Percentiles rank a stretch among this genome's conserved stretches.
Evolutionary conservation across 1,140 invertebrate genomes (phyloP).

Genomic region (Drosophila bifasciata): DNA sequence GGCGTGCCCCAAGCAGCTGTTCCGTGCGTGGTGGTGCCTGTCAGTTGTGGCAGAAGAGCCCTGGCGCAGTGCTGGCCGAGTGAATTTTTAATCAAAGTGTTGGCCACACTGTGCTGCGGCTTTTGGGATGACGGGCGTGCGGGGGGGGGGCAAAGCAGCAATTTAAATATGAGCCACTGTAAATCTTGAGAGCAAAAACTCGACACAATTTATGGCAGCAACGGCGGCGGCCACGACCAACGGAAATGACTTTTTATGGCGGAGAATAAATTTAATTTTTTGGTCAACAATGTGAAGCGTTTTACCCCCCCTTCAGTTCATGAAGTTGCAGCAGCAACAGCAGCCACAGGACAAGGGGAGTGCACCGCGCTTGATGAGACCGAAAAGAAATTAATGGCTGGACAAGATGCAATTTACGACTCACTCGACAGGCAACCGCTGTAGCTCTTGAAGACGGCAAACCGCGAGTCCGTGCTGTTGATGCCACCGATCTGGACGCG

Average conservation of each 20-base stretch:
- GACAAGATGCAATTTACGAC: slow-evolving; percentile 78
- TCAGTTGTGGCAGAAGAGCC: not conserved
- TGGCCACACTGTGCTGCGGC: slow-evolving; percentile 50
- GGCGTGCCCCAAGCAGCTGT: slow-evolving; percentile 30
- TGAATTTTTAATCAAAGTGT: slow-evolving; percentile 77
- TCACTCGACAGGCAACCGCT: slow-evolving; percentile 95
- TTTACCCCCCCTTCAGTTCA: slow-evolving; percentile 54
- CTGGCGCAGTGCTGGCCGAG: slow-evolving; percentile 29
- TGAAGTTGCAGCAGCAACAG: slow-evolving; percentile 50
- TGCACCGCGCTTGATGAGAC: slow-evolving; percentile 64
- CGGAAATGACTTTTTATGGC: slow-evolving; percentile 82
- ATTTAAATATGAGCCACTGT: slow-evolving; percentile 78
- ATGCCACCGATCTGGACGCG: slow-evolving; percentile 94
- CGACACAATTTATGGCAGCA: slow-evolving; percentile 74
- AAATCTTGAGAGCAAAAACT: slow-evolving; percentile 78
- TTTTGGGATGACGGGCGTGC: slow-evolving; percentile 34
- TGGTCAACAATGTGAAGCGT: slow-evolving; percentile 76
- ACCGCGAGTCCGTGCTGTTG: slow-evolving; percentile 91
- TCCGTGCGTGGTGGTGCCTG: not conserved
- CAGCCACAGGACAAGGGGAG: not conserved
- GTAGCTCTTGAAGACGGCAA: slow-evolving; percentile 92
- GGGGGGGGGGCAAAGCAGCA: slow-evolving; percentile 63
- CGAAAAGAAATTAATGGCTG: slow-evolving; percentile 76
- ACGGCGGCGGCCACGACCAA: slow-evolving; percentile 36
- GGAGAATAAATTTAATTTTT: slow-evolving; percentile 81